A percentile compares a stretch with the other conserved stretches of the same genome.
Conservation (phyloP, 2,113 vertebrate species). For the Epinephelus fuscoguttatus region DNA sequence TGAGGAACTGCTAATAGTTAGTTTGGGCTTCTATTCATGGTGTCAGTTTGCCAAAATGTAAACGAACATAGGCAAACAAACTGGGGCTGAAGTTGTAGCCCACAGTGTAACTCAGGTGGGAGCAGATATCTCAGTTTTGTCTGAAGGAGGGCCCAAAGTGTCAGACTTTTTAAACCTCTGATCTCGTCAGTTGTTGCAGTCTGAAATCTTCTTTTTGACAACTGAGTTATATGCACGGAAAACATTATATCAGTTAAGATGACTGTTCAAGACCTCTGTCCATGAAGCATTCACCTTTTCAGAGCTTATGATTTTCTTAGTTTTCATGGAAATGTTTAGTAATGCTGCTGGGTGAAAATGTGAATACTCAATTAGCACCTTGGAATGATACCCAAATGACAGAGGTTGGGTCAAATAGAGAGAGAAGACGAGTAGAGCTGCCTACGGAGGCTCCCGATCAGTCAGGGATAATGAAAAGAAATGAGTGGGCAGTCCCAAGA, state of each 20-base stretch:
- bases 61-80: too few relatives aligned
- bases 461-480: conserved; percentile 66
- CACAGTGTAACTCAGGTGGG: neutral
- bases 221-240: neutral
- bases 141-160: neutral
- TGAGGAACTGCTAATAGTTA: neutral
- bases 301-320: neutral
- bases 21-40: neutral
- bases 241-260: neutral
- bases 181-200: too few relatives aligned
- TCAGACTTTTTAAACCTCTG: too few relatives aligned
- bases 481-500: conserved; percentile 60
- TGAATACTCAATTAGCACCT: conserved; percentile 1
- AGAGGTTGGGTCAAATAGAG: conserved; percentile 23
- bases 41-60: too few relatives aligned
- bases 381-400: conserved; percentile 6
- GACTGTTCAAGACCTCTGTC: neutral
- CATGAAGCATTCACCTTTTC: neutral
- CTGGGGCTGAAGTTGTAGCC: neutral
- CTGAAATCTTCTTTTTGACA: too few relatives aligned
- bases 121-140: neutral
- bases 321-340: conserved; percentile 6
- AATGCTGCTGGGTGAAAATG: neutral
- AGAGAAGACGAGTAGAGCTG: conserved; percentile 20
- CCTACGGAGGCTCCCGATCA: conserved; percentile 48